Evolutionary conservation across 2,113 vertebrate genomes (phyloP).

Genomic region (Bombycilla garrulus): DNA sequence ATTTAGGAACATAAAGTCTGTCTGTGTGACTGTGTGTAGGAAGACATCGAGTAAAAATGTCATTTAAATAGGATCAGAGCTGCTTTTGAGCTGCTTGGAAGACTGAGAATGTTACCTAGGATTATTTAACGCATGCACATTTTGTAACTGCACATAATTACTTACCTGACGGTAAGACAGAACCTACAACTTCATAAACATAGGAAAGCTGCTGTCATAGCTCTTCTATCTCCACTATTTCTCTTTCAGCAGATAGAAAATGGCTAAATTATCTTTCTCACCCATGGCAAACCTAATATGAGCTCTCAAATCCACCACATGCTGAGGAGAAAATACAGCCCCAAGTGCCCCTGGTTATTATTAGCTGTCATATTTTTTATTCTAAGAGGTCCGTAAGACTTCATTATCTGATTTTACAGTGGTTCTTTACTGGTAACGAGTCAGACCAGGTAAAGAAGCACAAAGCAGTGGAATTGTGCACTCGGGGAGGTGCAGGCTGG

Average conservation of each 20-base stretch:
- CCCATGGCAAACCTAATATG: neutral
- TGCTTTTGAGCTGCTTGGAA: neutral
- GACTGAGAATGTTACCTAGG: neutral
- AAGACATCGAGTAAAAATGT: neutral
- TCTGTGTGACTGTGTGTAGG: neutral
- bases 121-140: neutral
- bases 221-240: neutral
- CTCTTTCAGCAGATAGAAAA: neutral
- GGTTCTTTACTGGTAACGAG: neutral
- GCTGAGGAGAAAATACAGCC: conserved; percentile 50
- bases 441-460: neutral
- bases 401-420: conserved; percentile 39
- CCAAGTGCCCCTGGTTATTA: conserved; percentile 24
- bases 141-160: neutral
- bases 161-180: neutral
- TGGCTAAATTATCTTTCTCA: neutral
- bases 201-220: neutral
- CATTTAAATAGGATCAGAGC: neutral
- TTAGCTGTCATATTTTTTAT: conserved; percentile 13
- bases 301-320: neutral
- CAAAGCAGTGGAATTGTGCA: neutral
- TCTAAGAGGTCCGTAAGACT: conserved; percentile 3
- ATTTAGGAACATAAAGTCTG: neutral
- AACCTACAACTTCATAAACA: conserved; percentile 7
- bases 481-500: neutral